A percentile compares a stretch with the other conserved stretches of the same genome.
Evolutionary conservation across 2,113 vertebrate genomes (phyloP).

Genomic region (Toxotes chatareus): DNA sequence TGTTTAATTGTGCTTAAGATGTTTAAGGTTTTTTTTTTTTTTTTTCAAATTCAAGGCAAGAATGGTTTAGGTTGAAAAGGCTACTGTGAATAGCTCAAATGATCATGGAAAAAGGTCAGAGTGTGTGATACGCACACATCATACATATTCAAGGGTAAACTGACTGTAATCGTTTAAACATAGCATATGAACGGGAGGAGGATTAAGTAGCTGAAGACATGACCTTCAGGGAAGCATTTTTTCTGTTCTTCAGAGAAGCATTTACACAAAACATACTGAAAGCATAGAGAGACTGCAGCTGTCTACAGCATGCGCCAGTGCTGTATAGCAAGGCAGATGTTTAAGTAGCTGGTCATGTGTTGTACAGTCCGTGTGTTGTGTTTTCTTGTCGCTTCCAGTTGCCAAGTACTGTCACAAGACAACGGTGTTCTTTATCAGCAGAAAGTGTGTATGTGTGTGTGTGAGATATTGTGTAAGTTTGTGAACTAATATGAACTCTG

Average conservation of each 20-base stretch:
- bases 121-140: neutral
- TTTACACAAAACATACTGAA: constrained; percentile 13
- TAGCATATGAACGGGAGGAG: constrained; percentile 1
- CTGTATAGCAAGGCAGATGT: constrained; percentile 53
- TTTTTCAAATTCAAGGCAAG: constrained; percentile 1
- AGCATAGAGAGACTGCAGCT: constrained; percentile 32
- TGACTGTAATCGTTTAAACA: constrained; percentile 4
- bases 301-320: constrained; percentile 31
- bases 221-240: constrained; percentile 17
- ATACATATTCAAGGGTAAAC: constrained; percentile 6
- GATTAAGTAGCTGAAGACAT: constrained; percentile 6
- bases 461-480: neutral
- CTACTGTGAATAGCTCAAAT: neutral
- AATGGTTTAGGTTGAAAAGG: neutral
- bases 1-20: too few relatives aligned
- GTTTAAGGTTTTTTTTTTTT: too few relatives aligned
- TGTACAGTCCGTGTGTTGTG: constrained; percentile 26
- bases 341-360: constrained; percentile 40
- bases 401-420: constrained; percentile 50
- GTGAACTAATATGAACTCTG: constrained; percentile 47
- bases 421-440: constrained; percentile 32
- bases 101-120: neutral
- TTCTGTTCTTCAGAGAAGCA: constrained; percentile 2
- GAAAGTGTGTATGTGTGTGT: constrained; percentile 7
- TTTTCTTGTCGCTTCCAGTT: constrained; percentile 37